Percentiles rank a stretch among this genome's conserved stretches.
Conservation (phyloP, 2,797 vertebrate genomes). For the Bryconaethiops microstoma region DNA sequence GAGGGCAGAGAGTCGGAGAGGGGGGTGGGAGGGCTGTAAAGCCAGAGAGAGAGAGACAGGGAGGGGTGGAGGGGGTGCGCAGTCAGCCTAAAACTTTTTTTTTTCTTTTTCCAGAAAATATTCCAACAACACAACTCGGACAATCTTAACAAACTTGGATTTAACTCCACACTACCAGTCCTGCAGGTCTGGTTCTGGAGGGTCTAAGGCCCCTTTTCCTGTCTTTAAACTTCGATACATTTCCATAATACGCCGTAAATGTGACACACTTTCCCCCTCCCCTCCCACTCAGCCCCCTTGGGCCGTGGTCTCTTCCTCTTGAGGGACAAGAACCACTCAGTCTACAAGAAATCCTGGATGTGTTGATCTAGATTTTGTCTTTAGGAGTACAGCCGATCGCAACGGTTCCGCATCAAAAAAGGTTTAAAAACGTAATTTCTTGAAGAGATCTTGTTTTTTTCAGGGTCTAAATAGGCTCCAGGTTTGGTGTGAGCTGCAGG, state of each 20-base stretch:
- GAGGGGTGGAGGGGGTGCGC: slow-evolving; percentile 71
- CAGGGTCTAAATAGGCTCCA: not conserved
- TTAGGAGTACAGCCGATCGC: not conserved
- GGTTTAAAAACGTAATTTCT: slow-evolving; percentile 17
- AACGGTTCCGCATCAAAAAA: slow-evolving; percentile 12
- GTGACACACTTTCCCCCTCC: slow-evolving; percentile 25
- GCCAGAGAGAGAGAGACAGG: slow-evolving; percentile 59
- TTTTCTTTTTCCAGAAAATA: slow-evolving; percentile 67
- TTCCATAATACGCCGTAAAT: slow-evolving; percentile 36
- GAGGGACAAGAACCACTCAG: slow-evolving; percentile 13
- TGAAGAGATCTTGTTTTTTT: not conserved
- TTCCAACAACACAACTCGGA: slow-evolving; percentile 72
- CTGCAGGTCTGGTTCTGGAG: not conserved
- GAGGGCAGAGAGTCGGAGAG: slow-evolving; percentile 23
- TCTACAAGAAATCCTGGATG: not conserved
- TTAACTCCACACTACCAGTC: no score
- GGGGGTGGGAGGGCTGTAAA: slow-evolving; percentile 28
- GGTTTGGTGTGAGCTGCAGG: not conserved
- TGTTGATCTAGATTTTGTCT: no score
- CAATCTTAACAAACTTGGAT: not conserved
- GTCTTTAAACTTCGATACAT: slow-evolving; percentile 30
- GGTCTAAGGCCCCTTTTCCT: not conserved
- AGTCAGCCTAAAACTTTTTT: slow-evolving; percentile 76
- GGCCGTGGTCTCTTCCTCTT: slow-evolving; percentile 38
- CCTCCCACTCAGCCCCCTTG: slow-evolving; percentile 23